Conservation (phyloP, 1,140 invertebrate genomes). For the Diabrotica undecimpunctata region DNA sequence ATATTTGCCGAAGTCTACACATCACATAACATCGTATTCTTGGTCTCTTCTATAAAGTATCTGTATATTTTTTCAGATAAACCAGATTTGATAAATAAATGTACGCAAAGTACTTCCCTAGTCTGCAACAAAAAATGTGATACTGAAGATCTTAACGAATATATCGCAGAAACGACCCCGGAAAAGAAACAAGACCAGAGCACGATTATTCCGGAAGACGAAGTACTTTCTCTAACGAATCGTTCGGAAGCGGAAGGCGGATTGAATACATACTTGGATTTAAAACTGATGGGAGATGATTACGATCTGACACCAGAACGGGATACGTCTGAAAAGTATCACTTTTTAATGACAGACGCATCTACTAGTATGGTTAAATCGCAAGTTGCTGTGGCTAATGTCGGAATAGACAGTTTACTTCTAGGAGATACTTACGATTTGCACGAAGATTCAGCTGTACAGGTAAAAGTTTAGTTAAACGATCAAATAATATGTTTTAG, state of each 20-base stretch:
- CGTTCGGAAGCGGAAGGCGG: neutral
- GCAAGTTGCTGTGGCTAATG: neutral
- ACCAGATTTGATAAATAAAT: neutral
- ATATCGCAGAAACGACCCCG: constrained; percentile 6
- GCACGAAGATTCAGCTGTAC: neutral
- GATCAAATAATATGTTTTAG: too few species aligned
- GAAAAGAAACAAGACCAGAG: neutral
- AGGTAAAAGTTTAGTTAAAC: neutral
- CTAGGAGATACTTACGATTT: neutral
- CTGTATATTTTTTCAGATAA: neutral
- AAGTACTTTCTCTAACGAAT: neutral
- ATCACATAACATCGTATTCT: too few species aligned
- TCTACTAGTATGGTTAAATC: constrained; percentile 8
- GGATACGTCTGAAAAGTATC: constrained; percentile 25
- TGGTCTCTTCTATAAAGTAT: too few species aligned
- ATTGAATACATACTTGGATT: neutral
- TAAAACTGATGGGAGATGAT: constrained; percentile 25
- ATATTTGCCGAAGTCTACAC: too few species aligned
- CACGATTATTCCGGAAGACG: neutral
- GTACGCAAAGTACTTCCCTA: neutral
- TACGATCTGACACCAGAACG: constrained; percentile 31
- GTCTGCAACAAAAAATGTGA: constrained; percentile 5
- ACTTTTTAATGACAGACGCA: constrained; percentile 26
- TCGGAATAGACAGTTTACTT: neutral
- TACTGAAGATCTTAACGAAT: constrained; percentile 9